These are phyloP conservation scores for Neosilurus hyrtlii DNA, from an alignment of 2,797 vertebrate species.

Conservation along the genomic window DNA sequence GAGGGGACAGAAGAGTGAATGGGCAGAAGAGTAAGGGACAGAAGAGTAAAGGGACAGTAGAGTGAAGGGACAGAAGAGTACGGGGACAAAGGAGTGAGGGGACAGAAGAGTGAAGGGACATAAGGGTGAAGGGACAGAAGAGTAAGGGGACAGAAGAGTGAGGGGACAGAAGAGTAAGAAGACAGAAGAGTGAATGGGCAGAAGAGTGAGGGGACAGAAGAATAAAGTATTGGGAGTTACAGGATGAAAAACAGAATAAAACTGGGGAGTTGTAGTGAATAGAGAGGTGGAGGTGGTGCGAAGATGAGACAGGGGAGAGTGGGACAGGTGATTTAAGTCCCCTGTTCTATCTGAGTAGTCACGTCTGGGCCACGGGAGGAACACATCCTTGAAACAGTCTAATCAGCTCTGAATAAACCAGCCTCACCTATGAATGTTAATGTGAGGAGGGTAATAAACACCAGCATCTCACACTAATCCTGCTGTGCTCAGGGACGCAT, in stretches of 20 bases:
- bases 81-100: too few relatives aligned
- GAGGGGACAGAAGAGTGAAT: not conserved
- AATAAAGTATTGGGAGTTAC: too few relatives aligned
- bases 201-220: not conserved
- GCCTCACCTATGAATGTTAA: conserved; percentile 69
- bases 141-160: not conserved
- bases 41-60: not conserved
- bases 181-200: not conserved
- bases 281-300: not conserved
- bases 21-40: not conserved
- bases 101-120: too few relatives aligned
- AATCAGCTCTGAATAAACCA: conserved; percentile 65
- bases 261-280: not conserved
- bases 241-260: too few relatives aligned
- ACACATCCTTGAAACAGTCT: conserved; percentile 73
- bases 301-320: conserved; percentile 38
- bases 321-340: conserved; percentile 5
- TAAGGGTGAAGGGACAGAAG: not conserved
- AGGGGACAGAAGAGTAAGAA: not conserved
- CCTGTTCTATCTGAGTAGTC: conserved; percentile 5
- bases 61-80: not conserved
- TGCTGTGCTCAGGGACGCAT: conserved; percentile 55
- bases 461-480: conserved; percentile 44
- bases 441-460: conserved; percentile 58
- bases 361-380: conserved; percentile 58